Evolutionary conservation across 2,113 vertebrate genomes (phyloP).

Genomic region (Scophthalmus maximus): DNA sequence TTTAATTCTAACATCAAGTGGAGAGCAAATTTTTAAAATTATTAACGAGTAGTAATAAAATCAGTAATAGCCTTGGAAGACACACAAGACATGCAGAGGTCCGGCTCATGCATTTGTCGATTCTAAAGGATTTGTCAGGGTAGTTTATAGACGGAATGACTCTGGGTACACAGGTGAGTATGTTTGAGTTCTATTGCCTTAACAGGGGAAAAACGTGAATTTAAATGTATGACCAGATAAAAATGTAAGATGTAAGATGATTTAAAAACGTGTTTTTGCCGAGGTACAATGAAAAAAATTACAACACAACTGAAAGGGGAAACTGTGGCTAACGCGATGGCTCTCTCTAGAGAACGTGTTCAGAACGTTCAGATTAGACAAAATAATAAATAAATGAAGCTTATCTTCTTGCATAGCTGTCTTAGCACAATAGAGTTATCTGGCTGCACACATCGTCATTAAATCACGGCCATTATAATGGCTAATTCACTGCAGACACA

Average conservation of each 20-base stretch:
- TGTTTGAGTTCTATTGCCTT: background rate
- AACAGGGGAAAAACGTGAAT: background rate
- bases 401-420: no score
- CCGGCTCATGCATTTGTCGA: background rate
- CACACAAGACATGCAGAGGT: constrained; percentile 1
- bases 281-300: background rate
- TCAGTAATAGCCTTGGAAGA: background rate
- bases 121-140: constrained; percentile 7
- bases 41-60: background rate
- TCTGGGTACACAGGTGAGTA: background rate
- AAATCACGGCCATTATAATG: no score
- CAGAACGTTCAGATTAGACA: no score
- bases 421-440: no score
- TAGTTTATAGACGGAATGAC: background rate
- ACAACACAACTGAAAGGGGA: background rate
- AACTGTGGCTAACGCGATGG: background rate
- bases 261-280: background rate
- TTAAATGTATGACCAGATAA: no score
- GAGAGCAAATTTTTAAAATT: background rate
- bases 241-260: background rate
- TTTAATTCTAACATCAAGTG: background rate
- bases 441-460: no score
- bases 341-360: no score
- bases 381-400: no score
- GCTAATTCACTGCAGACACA: background rate